Evolutionary conservation across 2,888 invertebrate species (phyloP).

Genomic region (Schrankia costaestrigalis): DNA sequence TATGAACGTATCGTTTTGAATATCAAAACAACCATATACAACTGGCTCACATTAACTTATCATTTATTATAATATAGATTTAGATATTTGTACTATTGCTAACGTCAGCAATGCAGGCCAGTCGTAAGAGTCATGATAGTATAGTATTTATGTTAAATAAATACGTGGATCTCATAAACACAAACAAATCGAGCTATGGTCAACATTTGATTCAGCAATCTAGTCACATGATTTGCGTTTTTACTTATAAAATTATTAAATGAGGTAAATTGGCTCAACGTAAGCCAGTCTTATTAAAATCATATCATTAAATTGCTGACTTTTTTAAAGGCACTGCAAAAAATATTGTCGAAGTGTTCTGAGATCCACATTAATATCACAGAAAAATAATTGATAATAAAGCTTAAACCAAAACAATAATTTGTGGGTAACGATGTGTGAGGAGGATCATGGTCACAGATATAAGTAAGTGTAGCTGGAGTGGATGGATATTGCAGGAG

Average conservation of each 20-base stretch:
- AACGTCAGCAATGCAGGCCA: slow-evolving; percentile 38
- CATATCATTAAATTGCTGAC: slow-evolving; percentile 23
- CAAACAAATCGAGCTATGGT: slow-evolving; percentile 22
- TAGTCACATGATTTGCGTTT: slow-evolving; percentile 9
- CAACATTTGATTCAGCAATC: slow-evolving; percentile 18
- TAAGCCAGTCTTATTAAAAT: slow-evolving; percentile 8
- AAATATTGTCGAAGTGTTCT: slow-evolving; percentile 52
- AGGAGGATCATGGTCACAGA: slow-evolving; percentile 84
- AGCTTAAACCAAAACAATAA: slow-evolving; percentile 82
- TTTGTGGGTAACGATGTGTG: slow-evolving; percentile 85
- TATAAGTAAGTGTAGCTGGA: slow-evolving; percentile 84
- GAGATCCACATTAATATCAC: slow-evolving; percentile 58
- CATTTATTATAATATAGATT: slow-evolving; percentile 28
- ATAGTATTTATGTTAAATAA: slow-evolving; percentile 14
- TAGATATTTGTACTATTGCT: slow-evolving; percentile 39
- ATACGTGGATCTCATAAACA: slow-evolving; percentile 44
- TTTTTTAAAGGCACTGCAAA: slow-evolving; percentile 60
- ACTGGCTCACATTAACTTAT: slow-evolving; percentile 47
- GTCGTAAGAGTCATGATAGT: slow-evolving; percentile 21
- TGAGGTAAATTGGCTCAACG: slow-evolving; percentile 5
- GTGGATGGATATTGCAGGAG: slow-evolving; percentile 82
- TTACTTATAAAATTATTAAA: background rate
- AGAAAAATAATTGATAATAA: slow-evolving; percentile 40
- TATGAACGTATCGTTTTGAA: slow-evolving; percentile 31
- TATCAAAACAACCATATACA: slow-evolving; percentile 35